Evolutionary conservation across 1,140 invertebrate species (phyloP).

Genomic region (Drosophila bifasciata): DNA sequence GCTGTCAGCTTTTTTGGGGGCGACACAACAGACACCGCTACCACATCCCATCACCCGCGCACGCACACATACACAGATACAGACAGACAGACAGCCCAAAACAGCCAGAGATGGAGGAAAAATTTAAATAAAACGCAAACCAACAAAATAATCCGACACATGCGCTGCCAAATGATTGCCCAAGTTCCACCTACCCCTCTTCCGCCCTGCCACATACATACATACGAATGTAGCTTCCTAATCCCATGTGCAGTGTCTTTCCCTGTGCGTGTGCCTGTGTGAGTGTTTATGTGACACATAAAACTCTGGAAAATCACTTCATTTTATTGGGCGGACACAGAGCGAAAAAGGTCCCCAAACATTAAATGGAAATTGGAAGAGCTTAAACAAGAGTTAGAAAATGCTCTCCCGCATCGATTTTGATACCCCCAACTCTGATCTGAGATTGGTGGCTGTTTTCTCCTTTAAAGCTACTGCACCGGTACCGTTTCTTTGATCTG

Average conservation of each 20-base stretch:
- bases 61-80: slow-evolving; percentile 25
- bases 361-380: slow-evolving; percentile 49
- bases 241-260: slow-evolving; percentile 60
- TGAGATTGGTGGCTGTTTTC: no score
- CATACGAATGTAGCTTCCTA: slow-evolving; percentile 47
- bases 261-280: slow-evolving; percentile 3
- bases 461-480: not conserved
- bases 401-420: no score
- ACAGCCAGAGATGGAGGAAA: slow-evolving; percentile 2
- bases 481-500: not conserved
- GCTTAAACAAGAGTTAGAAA: slow-evolving; percentile 16
- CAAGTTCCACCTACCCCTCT: slow-evolving; percentile 18
- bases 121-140: slow-evolving; percentile 72
- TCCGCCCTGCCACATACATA: not conserved
- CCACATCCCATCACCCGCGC: not conserved
- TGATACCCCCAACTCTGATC: no score
- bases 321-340: slow-evolving; percentile 60
- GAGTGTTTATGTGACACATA: slow-evolving; percentile 38
- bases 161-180: slow-evolving; percentile 76
- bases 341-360: slow-evolving; percentile 25
- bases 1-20: slow-evolving; percentile 66
- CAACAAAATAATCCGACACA: slow-evolving; percentile 81
- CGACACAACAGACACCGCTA: slow-evolving; percentile 48
- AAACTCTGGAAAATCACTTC: slow-evolving; percentile 63
- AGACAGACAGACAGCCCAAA: slow-evolving; percentile 14